Evolutionary conservation across 2,888 invertebrate species (phyloP).

Genomic region (Liodrosophila aerea): DNA sequence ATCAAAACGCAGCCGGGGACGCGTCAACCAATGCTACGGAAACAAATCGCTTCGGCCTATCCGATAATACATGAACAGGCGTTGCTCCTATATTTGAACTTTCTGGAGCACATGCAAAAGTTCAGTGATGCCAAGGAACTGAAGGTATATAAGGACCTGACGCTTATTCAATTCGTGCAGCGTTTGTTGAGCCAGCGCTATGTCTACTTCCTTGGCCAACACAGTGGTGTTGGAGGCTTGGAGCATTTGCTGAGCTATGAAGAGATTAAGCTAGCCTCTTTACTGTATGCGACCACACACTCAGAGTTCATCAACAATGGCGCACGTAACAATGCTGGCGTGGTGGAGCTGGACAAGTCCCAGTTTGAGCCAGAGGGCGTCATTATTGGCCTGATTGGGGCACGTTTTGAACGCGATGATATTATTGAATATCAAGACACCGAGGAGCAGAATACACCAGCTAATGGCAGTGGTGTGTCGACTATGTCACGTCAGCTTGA

Average conservation of each 20-base stretch:
- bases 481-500: too few species aligned
- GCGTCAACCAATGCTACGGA: constrained; percentile 63
- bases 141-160: constrained; percentile 81
- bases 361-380: constrained; percentile 84
- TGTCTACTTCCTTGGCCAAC: constrained; percentile 82
- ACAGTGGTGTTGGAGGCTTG: constrained; percentile 81
- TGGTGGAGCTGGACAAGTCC: constrained; percentile 77
- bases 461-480: too few species aligned
- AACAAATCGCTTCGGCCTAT: constrained; percentile 85
- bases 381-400: constrained; percentile 83
- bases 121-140: constrained; percentile 80
- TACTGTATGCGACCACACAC: constrained; percentile 84
- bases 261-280: constrained; percentile 84
- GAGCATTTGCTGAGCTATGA: constrained; percentile 85
- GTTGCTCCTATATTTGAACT: constrained; percentile 85
- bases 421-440: too few species aligned
- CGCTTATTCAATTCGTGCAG: constrained; percentile 83
- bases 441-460: constrained; percentile 82
- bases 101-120: constrained; percentile 85
- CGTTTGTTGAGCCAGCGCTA: constrained; percentile 84
- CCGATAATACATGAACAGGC: constrained; percentile 87
- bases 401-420: constrained; percentile 83
- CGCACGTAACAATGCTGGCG: constrained; percentile 83
- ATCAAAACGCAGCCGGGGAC: constrained; percentile 72
- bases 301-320: constrained; percentile 85